These are phyloP conservation scores for Aselliscus stoliczkanus DNA, from an alignment of 2,797 vertebrate genomes.

Conservation along the genomic window DNA sequence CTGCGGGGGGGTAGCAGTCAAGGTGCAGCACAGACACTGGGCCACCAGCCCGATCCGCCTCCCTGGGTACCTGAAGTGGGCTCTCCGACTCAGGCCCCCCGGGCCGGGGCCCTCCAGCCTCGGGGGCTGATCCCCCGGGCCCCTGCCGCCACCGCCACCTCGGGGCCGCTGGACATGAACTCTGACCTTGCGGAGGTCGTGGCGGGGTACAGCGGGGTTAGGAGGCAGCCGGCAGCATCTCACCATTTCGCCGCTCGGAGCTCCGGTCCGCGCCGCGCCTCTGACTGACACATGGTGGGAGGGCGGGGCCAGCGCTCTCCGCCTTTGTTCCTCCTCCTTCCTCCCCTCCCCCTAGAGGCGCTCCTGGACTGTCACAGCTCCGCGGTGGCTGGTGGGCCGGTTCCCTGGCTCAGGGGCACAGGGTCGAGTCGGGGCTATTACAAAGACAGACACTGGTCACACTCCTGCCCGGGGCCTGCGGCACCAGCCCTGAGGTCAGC, in stretches of 20 bases:
- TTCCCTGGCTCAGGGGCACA: slow-evolving; percentile 45
- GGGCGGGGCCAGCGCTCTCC: slow-evolving; percentile 48
- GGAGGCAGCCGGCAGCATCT: slow-evolving; percentile 88
- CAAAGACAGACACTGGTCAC: slow-evolving; percentile 79
- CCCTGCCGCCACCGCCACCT: slow-evolving; percentile 76
- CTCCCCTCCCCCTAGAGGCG: slow-evolving; percentile 77
- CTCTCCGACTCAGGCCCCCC: slow-evolving; percentile 80
- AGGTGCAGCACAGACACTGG: neutral
- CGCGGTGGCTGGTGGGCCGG: slow-evolving; percentile 29
- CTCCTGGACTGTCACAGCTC: slow-evolving; percentile 70
- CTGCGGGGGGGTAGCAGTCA: neutral
- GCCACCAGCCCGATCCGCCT: neutral
- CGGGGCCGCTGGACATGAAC: slow-evolving; percentile 85
- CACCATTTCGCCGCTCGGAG: slow-evolving; percentile 89
- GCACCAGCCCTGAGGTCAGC: neutral
- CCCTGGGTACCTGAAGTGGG: slow-evolving; percentile 87
- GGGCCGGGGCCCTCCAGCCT: slow-evolving; percentile 73
- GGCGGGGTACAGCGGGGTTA: slow-evolving; percentile 83
- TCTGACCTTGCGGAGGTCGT: slow-evolving; percentile 88
- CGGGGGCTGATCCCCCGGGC: slow-evolving; percentile 76
- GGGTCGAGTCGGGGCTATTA: slow-evolving; percentile 73
- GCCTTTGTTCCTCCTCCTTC: slow-evolving; percentile 70
- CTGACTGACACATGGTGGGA: slow-evolving; percentile 88
- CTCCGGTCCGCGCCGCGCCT: slow-evolving; percentile 84
- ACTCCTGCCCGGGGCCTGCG: neutral